Percentiles rank a stretch among this genome's conserved stretches.
Conservation (phyloP, 2,888 invertebrate species). For the Acanthopleura granulata region DNA sequence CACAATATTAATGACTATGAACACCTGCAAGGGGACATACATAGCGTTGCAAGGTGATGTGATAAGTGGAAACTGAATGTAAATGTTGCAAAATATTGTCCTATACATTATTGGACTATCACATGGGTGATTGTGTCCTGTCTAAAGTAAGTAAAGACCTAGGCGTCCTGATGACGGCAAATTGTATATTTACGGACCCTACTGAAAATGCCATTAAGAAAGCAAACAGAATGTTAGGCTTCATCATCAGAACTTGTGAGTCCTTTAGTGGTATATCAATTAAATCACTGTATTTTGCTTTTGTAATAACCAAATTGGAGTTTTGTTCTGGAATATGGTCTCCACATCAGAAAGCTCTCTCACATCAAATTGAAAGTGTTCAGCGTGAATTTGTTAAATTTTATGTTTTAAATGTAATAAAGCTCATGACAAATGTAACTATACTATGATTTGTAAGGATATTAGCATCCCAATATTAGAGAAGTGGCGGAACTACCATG, state of each 20-base stretch:
- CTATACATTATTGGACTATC: too few relatives aligned
- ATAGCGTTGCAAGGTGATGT: too few relatives aligned
- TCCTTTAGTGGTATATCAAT: background rate
- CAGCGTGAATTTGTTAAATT: background rate
- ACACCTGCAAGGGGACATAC: too few relatives aligned
- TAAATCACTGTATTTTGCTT: background rate
- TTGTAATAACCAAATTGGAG: background rate
- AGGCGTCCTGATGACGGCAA: background rate
- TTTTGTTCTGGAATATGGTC: background rate
- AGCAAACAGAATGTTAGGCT: conserved; percentile 1
- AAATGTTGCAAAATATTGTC: too few relatives aligned
- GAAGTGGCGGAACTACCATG: too few relatives aligned
- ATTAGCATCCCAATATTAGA: too few relatives aligned
- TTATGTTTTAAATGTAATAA: background rate
- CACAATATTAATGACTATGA: too few relatives aligned
- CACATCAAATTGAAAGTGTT: background rate
- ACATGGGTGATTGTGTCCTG: too few relatives aligned
- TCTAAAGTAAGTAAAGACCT: too few relatives aligned
- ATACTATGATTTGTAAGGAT: too few relatives aligned
- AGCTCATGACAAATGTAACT: background rate
- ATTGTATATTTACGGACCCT: background rate
- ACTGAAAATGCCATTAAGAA: background rate
- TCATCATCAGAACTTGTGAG: background rate
- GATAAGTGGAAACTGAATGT: too few relatives aligned
- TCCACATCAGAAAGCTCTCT: background rate